phyloP scores from a whole-genome alignment of 2,888 invertebrate genomes.

The Cryptocephalus moraei region DNA sequence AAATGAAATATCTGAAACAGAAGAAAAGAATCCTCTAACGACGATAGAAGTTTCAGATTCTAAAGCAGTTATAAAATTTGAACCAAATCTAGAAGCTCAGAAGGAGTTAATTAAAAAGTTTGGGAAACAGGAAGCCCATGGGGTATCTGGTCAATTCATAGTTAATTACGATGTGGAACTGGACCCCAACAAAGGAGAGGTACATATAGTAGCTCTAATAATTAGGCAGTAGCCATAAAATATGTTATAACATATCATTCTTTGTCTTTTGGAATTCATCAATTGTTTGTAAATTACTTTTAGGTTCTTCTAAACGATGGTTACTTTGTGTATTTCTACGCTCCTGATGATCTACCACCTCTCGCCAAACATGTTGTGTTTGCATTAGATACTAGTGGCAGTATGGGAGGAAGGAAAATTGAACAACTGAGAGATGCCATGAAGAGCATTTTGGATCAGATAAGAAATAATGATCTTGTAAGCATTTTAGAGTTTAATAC shows the following conservation, averaged over 20 bases:
- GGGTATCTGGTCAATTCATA: slow-evolving; percentile 7
- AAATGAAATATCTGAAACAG: slow-evolving; percentile 50
- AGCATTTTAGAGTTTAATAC: slow-evolving; percentile 56
- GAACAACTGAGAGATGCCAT: slow-evolving; percentile 45
- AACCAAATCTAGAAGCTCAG: slow-evolving; percentile 5
- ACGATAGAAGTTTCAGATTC: slow-evolving; percentile 8
- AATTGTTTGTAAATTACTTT: not conserved
- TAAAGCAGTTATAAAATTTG: slow-evolving; percentile 6
- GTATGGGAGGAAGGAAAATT: slow-evolving; percentile 41
- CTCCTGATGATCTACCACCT: slow-evolving; percentile 32
- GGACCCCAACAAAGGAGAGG: slow-evolving; percentile 9
- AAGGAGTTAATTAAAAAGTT: slow-evolving; percentile 31
- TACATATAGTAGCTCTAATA: not conserved
- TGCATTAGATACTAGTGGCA: slow-evolving; percentile 42
- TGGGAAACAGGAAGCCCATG: slow-evolving; percentile 16
- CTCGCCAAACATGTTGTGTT: slow-evolving; percentile 41
- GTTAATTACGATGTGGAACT: slow-evolving; percentile 12
- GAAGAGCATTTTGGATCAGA: slow-evolving; percentile 49
- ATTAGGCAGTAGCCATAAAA: too few relatives aligned
- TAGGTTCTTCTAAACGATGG: slow-evolving; percentile 25
- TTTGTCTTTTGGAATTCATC: too few relatives aligned
- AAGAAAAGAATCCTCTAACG: slow-evolving; percentile 38
- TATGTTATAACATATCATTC: too few relatives aligned
- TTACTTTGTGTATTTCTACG: slow-evolving; percentile 43
- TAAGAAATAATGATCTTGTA: slow-evolving; percentile 53